Conservation (phyloP, 2,113 vertebrate genomes). For the Neoarius graeffei region DNA sequence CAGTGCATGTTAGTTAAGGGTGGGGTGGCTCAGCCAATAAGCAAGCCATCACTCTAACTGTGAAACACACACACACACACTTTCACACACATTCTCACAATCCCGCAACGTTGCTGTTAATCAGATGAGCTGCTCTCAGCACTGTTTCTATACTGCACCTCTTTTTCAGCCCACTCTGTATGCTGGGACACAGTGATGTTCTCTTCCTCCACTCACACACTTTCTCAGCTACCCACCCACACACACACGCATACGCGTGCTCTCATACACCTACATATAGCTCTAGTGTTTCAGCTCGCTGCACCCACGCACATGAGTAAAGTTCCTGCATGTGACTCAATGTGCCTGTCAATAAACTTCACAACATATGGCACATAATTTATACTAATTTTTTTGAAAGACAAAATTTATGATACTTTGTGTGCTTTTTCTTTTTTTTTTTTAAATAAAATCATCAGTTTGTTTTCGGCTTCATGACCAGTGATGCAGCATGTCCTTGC, state of each 20-base stretch:
- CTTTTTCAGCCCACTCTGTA: slow-evolving; percentile 19
- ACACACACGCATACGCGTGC: not conserved
- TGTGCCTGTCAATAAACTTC: slow-evolving; percentile 13
- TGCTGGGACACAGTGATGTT: not conserved
- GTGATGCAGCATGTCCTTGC: not conserved
- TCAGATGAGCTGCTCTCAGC: slow-evolving; percentile 28
- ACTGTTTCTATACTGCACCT: slow-evolving; percentile 6
- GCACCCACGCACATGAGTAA: not conserved
- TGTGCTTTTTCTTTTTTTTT: not conserved
- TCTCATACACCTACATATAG: slow-evolving; percentile 17
- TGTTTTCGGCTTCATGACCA: not conserved
- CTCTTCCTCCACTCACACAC: not conserved
- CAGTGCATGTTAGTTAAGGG: slow-evolving; percentile 1
- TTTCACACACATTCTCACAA: not conserved
- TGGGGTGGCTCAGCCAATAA: not conserved
- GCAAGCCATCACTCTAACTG: slow-evolving; percentile 26
- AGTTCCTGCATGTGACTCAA: not conserved
- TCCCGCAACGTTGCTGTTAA: not conserved
- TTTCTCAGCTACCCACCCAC: slow-evolving; percentile 15
- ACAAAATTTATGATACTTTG: not conserved
- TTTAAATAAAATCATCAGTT: not conserved
- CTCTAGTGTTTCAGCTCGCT: not conserved
- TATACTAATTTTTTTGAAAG: not conserved
- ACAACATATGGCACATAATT: not conserved
- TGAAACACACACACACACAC: slow-evolving; percentile 3